Evolutionary conservation across 2,888 invertebrate species (phyloP).

Genomic region (Tipula confusa): DNA sequence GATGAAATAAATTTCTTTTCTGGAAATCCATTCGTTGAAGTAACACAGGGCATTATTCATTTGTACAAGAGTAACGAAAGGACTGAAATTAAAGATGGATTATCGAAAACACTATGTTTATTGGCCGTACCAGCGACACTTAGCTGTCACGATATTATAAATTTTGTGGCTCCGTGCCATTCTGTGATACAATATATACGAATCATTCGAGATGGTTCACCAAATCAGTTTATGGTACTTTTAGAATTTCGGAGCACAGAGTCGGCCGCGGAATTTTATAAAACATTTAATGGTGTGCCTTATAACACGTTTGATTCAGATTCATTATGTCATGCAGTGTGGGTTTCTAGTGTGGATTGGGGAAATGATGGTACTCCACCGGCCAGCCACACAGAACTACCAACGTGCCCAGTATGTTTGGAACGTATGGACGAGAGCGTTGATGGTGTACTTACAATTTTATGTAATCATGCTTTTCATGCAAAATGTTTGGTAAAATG

Average conservation of each 20-base stretch:
- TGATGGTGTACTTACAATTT: slow-evolving; percentile 92
- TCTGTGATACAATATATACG: slow-evolving; percentile 84
- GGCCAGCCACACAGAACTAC: slow-evolving; percentile 85
- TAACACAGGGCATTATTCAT: slow-evolving; percentile 94
- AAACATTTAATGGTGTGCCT: slow-evolving; percentile 84
- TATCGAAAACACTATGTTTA: slow-evolving; percentile 82
- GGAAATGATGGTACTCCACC: slow-evolving; percentile 69
- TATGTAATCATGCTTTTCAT: slow-evolving; percentile 98
- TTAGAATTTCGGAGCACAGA: slow-evolving; percentile 74
- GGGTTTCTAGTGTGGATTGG: slow-evolving; percentile 90
- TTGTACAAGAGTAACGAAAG: slow-evolving; percentile 91
- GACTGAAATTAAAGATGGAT: slow-evolving; percentile 63
- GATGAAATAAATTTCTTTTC: slow-evolving; percentile 77
- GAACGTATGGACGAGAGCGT: slow-evolving; percentile 99
- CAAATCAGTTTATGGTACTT: slow-evolving; percentile 97
- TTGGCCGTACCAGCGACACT: slow-evolving; percentile 85
- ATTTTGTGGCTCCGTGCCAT: slow-evolving; percentile 91
- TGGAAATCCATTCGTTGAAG: slow-evolving; percentile 96
- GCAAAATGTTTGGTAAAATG: slow-evolving; percentile 92
- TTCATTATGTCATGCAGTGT: slow-evolving; percentile 87
- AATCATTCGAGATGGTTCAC: slow-evolving; percentile 84
- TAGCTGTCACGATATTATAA: slow-evolving; percentile 88
- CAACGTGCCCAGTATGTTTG: slow-evolving; percentile 77
- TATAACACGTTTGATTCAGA: slow-evolving; percentile 93
- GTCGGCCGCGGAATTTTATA: slow-evolving; percentile 87